Conservation (phyloP, 2,113 vertebrate species). For the Cololabis saira region DNA sequence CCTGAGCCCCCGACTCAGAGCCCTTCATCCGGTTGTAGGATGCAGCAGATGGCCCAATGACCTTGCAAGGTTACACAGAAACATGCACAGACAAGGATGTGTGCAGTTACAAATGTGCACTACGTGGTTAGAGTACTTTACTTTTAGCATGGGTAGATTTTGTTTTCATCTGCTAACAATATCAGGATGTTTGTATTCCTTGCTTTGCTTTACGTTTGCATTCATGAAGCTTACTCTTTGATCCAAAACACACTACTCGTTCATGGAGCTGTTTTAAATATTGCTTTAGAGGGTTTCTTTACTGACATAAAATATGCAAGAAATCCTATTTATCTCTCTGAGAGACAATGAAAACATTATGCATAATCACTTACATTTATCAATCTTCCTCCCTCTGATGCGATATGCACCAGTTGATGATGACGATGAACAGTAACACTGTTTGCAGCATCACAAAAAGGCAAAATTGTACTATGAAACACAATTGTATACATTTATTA, state of each 20-base stretch:
- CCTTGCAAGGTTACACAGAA: slow-evolving; percentile 53
- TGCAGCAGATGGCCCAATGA: slow-evolving; percentile 71
- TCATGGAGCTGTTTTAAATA: too few species aligned
- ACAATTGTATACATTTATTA: too few species aligned
- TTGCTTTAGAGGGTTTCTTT: too few species aligned
- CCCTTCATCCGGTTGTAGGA: slow-evolving; percentile 44
- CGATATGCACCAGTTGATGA: neutral
- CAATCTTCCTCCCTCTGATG: too few species aligned
- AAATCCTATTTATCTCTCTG: neutral
- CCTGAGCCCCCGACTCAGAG: slow-evolving; percentile 50
- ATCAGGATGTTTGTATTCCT: too few species aligned
- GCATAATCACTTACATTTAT: neutral
- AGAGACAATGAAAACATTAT: neutral
- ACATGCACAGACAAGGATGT: neutral
- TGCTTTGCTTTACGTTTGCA: too few species aligned
- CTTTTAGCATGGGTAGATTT: neutral
- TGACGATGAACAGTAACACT: neutral
- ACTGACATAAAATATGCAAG: too few species aligned
- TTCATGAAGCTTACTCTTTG: too few species aligned
- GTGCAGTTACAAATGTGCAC: neutral
- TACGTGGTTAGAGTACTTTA: neutral
- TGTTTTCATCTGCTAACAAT: neutral
- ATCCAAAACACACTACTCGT: too few species aligned
- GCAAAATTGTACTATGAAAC: neutral
- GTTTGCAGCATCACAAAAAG: neutral